Conservation (phyloP, 2,888 invertebrate genomes). For the Anarsia innoxiella region DNA sequence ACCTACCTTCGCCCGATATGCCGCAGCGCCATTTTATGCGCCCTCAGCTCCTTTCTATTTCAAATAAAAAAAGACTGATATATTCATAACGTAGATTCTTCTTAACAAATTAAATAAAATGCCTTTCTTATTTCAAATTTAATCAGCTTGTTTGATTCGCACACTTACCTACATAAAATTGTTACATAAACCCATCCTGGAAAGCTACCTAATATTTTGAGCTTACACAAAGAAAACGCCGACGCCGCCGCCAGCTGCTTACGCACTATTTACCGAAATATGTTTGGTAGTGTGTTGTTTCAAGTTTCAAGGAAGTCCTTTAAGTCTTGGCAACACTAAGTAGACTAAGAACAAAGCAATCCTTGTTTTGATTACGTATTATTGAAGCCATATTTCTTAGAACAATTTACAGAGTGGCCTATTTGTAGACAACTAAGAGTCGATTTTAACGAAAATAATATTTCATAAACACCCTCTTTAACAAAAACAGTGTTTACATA, state of each 20-base stretch:
- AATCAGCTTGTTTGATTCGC: too few species aligned
- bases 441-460: slow-evolving; percentile 3
- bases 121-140: too few species aligned
- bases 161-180: too few species aligned
- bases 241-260: too few species aligned
- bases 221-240: slow-evolving; percentile 19
- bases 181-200: too few species aligned
- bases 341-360: slow-evolving; percentile 24
- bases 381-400: slow-evolving; percentile 32
- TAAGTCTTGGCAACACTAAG: slow-evolving; percentile 35
- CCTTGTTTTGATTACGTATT: slow-evolving; percentile 29
- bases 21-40: slow-evolving; percentile 32
- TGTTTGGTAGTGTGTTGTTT: slow-evolving; percentile 15
- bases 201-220: slow-evolving; percentile 1
- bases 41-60: slow-evolving; percentile 47
- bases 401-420: slow-evolving; percentile 32
- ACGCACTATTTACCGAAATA: not conserved
- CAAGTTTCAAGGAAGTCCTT: slow-evolving; percentile 42
- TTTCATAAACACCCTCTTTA: not conserved
- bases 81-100: slow-evolving; percentile 1
- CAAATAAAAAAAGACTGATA: slow-evolving; percentile 47
- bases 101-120: slow-evolving; percentile 7
- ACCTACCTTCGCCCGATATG: slow-evolving; percentile 11
- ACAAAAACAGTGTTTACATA: too few species aligned
- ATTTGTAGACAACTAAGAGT: slow-evolving; percentile 32